Evolutionary conservation across 2,113 vertebrate species (phyloP), one percentile per base, ranked within the genome.

Genomic region (Atrichornis clamosus): DNA sequence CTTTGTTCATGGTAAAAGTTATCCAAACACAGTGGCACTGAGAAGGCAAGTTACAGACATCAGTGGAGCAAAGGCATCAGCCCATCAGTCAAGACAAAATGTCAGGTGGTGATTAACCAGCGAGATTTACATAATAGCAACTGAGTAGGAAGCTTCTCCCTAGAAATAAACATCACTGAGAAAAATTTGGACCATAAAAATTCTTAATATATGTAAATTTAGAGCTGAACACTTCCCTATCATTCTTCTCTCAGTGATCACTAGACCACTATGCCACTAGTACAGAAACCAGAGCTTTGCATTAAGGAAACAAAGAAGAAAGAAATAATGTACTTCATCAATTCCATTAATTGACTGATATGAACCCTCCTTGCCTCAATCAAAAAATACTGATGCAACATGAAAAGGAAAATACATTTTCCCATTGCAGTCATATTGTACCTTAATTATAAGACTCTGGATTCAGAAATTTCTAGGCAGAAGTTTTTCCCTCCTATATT

Each of bases 81-180:
- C 72, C 19, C 56, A 87, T 69, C 84, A 75, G 63, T 79, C 63
- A 83, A 73, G 70, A n/a, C 60, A 97, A 93, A 87, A 87, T 86
- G 55, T 94, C 88, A 94, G 70, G 84, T 91, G 56, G 49, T 95
- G 93, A 96, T 85, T 93, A 93, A 96, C 75, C n/a, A 70, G 19
- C 27, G 65, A 88, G 58, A 94, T 93, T 94, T 96, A 94, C 64
- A 70, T 88, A 94, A 88, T 59, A 74, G 23, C 56, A 93, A 59
- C 76, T 70, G 94, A 90, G 94, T 97, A 42, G 93, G 95, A 96
- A 88, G 88, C 18, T 72, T 91, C 64, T 96, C 79, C n/a, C 52
- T 84, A 50, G 60, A 88, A 96, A 95, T 90, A 75, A 96, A 91
- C 63, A 94, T 28, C 67, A 84, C 59, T 47, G 70, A 93, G 50